Evolutionary conservation across 2,888 invertebrate species (phyloP).

Genomic region (Gnatocerus cornutus): DNA sequence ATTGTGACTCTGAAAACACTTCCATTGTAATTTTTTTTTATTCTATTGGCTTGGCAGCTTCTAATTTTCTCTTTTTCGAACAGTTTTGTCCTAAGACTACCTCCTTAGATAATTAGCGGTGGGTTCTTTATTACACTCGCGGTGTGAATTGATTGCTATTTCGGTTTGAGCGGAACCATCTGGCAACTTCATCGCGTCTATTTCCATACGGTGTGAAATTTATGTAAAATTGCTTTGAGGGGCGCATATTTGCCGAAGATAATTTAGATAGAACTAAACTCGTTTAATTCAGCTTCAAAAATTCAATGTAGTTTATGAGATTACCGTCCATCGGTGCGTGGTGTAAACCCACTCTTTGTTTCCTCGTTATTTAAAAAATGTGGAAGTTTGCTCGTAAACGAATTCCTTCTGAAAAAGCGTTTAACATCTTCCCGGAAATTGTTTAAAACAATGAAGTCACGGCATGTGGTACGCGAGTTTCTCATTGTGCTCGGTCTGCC

Average conservation of each 20-base stretch:
- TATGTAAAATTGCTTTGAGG: slow-evolving; percentile 31
- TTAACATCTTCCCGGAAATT: slow-evolving; percentile 39
- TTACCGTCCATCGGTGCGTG: no score
- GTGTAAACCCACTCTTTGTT: no score
- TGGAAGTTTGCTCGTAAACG: neutral
- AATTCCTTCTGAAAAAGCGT: slow-evolving; percentile 6
- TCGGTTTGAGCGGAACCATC: slow-evolving; percentile 28
- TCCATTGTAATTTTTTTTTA: no score
- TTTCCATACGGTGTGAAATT: slow-evolving; percentile 37
- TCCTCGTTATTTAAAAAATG: neutral
- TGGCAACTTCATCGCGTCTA: slow-evolving; percentile 21
- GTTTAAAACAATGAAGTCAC: slow-evolving; percentile 37
- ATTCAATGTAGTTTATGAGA: no score
- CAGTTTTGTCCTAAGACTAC: no score
- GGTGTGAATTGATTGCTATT: slow-evolving; percentile 38
- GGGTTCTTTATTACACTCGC: slow-evolving; percentile 24
- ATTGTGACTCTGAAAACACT: no score
- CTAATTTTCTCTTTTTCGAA: no score
- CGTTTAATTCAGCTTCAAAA: neutral
- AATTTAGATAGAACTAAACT: slow-evolving; percentile 6
- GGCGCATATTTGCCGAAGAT: slow-evolving; percentile 9
- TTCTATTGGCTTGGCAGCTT: no score
- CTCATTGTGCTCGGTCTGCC: slow-evolving; percentile 12
- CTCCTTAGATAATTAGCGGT: slow-evolving; percentile 35
- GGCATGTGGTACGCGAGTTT: slow-evolving; percentile 6